Evolutionary conservation across 2,113 vertebrate genomes (phyloP), one percentile per base, ranked within the genome.

Genomic region (Porphyrio hochstetteri): DNA sequence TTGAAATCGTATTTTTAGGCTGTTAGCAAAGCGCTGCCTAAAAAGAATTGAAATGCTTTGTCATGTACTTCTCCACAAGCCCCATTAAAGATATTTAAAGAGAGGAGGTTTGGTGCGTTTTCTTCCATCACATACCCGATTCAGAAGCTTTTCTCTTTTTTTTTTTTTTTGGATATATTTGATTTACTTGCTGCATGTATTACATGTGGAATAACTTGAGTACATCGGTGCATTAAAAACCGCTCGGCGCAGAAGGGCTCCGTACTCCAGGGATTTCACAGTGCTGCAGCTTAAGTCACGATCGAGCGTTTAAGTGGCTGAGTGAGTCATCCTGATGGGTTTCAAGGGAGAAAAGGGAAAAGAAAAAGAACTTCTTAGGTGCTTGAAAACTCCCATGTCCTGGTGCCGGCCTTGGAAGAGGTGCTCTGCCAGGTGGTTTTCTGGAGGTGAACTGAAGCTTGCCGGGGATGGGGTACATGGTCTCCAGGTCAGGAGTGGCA

Each of bases 1-100:
- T 91, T 23, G 20, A 79, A 92, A 71, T 82, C 79, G 42, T 93
- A 95, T 94, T 96, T 97, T 97, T 93, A 95, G 95, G 77, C 86
- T 91, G 82, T 97, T 96, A 95, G 88, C 80, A 7, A 93, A 95
- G 83, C 19, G 65, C 81, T 74, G 24, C 96, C 88, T 93, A 48
- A 90, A 90, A 94, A 72, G 82, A 84, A 38, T 93, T 92, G 38
- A 50, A 75, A 50, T 84, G 95, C 91, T 94, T 88, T 86, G 91
- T 95, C 93, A 86, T 78, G 74, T 80, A 64, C 91, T 90, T 86
- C 29, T 70, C 13, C 16, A 83, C 87, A 89, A 90, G 70, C 63
- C 86, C 89, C 72, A 83, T 91, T 86, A 86, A 81, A 52, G 81
- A 7, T 84, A 71, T 82, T 93, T 89, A 60, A 74, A 76, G 88